phyloP scores from a whole-genome alignment of 2,113 vertebrate species.

The Pelvicachromis taeniatus region DNA sequence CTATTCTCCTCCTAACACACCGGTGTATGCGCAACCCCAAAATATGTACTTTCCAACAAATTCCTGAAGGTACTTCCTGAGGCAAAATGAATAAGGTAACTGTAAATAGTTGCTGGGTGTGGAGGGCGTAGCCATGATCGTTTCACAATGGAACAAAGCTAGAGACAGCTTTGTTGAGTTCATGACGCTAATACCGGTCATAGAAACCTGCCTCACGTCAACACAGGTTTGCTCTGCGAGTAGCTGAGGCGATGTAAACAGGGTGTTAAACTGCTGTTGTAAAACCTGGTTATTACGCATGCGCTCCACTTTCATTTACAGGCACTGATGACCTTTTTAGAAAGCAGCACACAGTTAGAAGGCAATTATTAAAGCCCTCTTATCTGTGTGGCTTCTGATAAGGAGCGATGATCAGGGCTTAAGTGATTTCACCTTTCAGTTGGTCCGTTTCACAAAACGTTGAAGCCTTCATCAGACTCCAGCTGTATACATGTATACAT shows the following conservation, averaged over 20 bases:
- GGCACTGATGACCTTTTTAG: background rate
- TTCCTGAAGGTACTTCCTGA: background rate
- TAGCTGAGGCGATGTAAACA: background rate
- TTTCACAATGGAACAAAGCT: background rate
- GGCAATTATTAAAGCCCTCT: background rate
- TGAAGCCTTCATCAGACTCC: background rate
- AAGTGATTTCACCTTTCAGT: background rate
- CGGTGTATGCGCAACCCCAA: rapidly evolving
- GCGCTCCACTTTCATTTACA: background rate
- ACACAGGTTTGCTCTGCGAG: background rate
- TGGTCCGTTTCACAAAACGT: background rate
- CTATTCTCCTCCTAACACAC: rapidly evolving
- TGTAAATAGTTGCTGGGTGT: background rate
- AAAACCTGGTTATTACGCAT: background rate
- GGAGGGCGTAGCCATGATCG: background rate
- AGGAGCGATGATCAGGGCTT: background rate
- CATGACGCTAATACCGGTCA: background rate
- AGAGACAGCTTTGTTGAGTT: background rate
- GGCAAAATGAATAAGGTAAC: background rate
- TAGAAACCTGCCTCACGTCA: background rate
- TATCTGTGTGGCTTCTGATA: background rate
- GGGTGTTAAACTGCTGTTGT: background rate
- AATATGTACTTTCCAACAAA: background rate
- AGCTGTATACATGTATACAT: background rate
- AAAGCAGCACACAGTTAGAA: background rate